These are phyloP conservation scores for Metaphire vulgaris DNA, from an alignment of 1,140 invertebrate genomes.

Conservation along the genomic window DNA sequence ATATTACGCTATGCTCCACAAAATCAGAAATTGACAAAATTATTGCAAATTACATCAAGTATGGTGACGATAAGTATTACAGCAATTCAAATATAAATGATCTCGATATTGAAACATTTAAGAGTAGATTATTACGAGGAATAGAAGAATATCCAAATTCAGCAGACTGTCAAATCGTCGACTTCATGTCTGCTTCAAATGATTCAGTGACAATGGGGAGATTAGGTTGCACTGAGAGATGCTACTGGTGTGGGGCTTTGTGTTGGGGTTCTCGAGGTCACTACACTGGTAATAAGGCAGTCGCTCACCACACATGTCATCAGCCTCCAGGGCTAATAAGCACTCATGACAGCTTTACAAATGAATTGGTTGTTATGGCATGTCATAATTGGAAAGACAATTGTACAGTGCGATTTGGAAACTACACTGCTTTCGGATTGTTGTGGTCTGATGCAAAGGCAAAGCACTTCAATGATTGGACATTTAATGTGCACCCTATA, in stretches of 20 bases:
- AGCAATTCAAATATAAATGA: neutral
- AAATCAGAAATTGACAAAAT: conserved; percentile 1
- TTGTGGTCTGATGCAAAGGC: neutral
- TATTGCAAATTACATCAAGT: neutral
- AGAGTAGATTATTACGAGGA: neutral
- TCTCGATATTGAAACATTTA: neutral
- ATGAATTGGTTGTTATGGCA: neutral
- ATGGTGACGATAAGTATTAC: neutral
- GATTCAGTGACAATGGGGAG: neutral
- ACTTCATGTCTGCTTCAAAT: neutral
- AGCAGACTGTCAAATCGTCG: neutral
- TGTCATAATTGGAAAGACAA: neutral
- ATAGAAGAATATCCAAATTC: neutral
- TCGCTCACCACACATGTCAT: neutral
- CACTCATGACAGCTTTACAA: neutral
- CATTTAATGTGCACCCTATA: neutral
- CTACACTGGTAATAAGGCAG: neutral
- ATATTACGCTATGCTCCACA: neutral
- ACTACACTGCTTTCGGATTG: neutral
- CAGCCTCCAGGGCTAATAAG: neutral
- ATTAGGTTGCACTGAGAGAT: neutral
- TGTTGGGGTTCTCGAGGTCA: neutral
- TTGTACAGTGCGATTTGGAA: neutral
- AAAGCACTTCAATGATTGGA: neutral
- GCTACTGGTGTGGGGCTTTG: neutral